Percentiles rank a stretch among this genome's conserved stretches.
Conservation (phyloP, 2,113 vertebrate genomes). For the Emydura subglobosa region DNA sequence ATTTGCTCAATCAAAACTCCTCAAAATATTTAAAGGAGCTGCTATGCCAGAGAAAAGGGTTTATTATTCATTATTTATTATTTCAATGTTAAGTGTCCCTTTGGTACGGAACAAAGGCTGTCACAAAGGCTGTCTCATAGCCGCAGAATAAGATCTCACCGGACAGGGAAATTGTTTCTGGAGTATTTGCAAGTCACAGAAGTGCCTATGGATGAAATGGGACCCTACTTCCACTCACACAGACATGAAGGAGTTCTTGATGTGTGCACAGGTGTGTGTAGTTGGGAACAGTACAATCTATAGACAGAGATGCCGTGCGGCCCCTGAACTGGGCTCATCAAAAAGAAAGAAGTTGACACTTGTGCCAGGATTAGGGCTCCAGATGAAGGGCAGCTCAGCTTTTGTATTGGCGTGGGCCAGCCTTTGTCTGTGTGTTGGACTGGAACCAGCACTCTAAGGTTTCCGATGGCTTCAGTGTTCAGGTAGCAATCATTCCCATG, state of each 20-base stretch:
- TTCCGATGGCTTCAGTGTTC: rapidly evolving
- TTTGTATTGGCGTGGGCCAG: neutral
- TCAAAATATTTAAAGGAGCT: conserved; percentile 7
- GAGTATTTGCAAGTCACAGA: neutral
- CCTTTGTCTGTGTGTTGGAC: neutral
- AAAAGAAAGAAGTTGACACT: neutral
- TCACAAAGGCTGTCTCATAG: neutral
- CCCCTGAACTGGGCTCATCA: neutral
- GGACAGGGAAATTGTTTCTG: neutral
- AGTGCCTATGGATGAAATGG: rapidly evolving
- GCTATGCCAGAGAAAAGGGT: neutral
- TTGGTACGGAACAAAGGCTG: neutral
- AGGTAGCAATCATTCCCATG: neutral
- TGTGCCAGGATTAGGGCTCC: neutral
- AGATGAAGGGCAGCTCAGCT: neutral
- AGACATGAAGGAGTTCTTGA: neutral
- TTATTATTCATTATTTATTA: neutral
- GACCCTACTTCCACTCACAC: rapidly evolving
- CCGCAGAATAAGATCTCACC: neutral
- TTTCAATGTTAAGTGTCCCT: conserved; percentile 20
- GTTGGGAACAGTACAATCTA: neutral
- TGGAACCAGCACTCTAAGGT: neutral
- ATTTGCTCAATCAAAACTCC: conserved; percentile 50
- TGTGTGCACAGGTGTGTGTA: neutral
- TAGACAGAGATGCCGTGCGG: neutral